Percentiles rank a stretch among this genome's conserved stretches.
Conservation (phyloP, 2,113 vertebrate genomes). For the Tursiops truncatus region DNA sequence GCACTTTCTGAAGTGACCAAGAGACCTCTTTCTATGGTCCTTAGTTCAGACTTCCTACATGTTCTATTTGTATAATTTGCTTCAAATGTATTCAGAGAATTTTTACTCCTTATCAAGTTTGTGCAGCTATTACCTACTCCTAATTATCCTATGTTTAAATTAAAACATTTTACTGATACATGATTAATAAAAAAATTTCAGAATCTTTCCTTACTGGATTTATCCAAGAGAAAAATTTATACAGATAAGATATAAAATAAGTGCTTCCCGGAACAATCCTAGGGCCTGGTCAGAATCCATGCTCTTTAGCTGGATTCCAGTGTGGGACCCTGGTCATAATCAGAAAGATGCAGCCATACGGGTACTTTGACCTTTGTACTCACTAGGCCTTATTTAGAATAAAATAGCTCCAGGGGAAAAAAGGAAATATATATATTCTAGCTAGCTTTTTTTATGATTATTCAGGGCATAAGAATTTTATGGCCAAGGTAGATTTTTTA, state of each 20-base stretch:
- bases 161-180: not conserved
- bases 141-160: constrained; percentile 20
- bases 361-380: not conserved
- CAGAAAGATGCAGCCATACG: not conserved
- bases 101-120: not conserved
- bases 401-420: not conserved
- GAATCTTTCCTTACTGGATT: not conserved
- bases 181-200: not conserved
- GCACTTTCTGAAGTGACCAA: constrained; percentile 45
- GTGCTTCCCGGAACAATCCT: not conserved
- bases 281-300: not conserved
- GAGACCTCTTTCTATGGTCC: not conserved
- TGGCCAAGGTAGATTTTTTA: not conserved
- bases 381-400: not conserved
- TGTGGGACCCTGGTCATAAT: not conserved
- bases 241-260: not conserved
- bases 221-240: not conserved
- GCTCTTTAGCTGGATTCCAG: not conserved
- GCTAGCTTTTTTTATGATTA: not conserved
- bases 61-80: not conserved
- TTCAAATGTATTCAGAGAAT: constrained; percentile 12
- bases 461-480: not conserved
- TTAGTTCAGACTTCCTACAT: not conserved
- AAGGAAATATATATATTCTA: not conserved
- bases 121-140: not conserved